phyloP scores from a whole-genome alignment of 1,140 invertebrate species.

The Thaumatotibia leucotreta region DNA sequence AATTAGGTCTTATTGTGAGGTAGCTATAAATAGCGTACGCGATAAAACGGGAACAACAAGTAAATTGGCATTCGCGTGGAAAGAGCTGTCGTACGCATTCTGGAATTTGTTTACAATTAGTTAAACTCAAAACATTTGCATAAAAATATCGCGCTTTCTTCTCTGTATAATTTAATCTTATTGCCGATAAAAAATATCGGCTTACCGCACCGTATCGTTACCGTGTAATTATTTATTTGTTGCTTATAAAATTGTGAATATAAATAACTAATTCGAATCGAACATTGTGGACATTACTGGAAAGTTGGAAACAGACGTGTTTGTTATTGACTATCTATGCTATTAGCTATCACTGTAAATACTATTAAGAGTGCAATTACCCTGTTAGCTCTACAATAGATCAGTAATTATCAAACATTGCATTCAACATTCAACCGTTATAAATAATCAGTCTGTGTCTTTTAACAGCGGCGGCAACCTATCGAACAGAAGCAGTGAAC shows the following conservation, averaged over 20 bases:
- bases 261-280: no score
- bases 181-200: neutral
- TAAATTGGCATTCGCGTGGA: neutral
- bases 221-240: no score
- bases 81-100: neutral
- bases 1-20: neutral
- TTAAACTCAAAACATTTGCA: neutral
- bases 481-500: neutral
- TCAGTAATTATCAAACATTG: neutral
- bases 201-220: no score
- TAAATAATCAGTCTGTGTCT: neutral
- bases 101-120: neutral
- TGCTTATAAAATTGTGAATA: no score
- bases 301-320: neutral
- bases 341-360: neutral
- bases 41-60: neutral
- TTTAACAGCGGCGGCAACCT: neutral
- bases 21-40: neutral
- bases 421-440: neutral
- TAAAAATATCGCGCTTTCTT: neutral
- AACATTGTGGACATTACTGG: neutral
- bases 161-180: neutral
- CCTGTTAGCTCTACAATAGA: neutral
- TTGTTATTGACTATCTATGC: neutral
- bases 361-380: neutral